Base-by-base conservation (phyloP, 2,113 vertebrate genomes). In the Leiothrix lutea region DNA sequence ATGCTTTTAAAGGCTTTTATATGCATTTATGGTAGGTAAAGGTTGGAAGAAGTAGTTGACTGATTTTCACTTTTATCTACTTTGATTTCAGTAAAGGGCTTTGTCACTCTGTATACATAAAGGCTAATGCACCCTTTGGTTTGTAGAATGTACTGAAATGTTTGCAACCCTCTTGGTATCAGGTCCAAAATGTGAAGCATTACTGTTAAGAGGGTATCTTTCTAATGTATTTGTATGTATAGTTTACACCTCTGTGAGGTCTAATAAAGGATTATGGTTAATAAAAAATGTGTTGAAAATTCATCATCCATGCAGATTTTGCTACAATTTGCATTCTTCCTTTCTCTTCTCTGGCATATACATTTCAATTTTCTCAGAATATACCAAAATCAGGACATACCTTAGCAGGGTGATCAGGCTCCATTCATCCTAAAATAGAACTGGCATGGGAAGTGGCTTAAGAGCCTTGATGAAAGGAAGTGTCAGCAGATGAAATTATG, bases 231-330 rank as follows among this genome's bases (percentile, higher is more conserved):
- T 98, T 98, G 96, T 97, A 95, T 95, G 95, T 90, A 96, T 85
- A 98, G 92, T 97, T 97, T 94, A 97, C 96, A 97, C 97, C 95
- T 97, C 96, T 97, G 86, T 96, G 95, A 97, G 92, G 96, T 97
- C 94, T 97, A 97, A 98, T 97, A 97, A 98, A 98, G 92, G 95
- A 97, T 96, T 97, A 97, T 96, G 96, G 94, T 96, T 98, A 97
- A 96, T 90, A 97, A 97, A 94, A 97, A 97, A 88, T 75, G 94
- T 16, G 94, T 96, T 98, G 95, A 96, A 94, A 94, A 92, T 96
- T 96, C 85, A 97, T 98, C 91, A 67, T 84, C 95, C 74, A 44
- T 25, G 23, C 12, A 70, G 26, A 83, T 61, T 88, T 94, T 92
- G 87, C 86, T 93, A 70, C 91, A 95, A 92, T 94, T 94, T 91